Percentiles rank a stretch among this genome's conserved stretches.
phyloP scores from a whole-genome alignment of 2,888 invertebrate species.

The Cataglyphis livida region DNA sequence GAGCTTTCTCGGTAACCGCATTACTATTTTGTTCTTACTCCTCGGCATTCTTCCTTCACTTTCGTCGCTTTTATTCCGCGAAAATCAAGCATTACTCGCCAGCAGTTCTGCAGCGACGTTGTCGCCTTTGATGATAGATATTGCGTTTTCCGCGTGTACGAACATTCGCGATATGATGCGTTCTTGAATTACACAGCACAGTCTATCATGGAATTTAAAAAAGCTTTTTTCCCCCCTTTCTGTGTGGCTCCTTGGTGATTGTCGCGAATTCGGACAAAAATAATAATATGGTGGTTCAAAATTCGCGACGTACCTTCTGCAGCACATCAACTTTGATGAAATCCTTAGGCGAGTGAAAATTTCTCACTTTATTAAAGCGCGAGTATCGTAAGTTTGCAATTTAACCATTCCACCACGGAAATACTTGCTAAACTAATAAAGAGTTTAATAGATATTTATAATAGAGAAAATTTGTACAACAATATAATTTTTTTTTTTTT shows the following conservation, averaged over 20 bases:
- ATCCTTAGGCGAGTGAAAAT: not conserved
- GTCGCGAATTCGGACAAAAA: constrained; percentile 7
- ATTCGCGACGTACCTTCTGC: not conserved
- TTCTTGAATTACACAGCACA: constrained; percentile 26
- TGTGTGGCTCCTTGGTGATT: not conserved
- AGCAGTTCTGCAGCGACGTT: constrained; percentile 3
- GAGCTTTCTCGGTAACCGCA: constrained; percentile 35
- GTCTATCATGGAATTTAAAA: constrained; percentile 7
- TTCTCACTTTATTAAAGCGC: not conserved
- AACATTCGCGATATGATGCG: constrained; percentile 5
- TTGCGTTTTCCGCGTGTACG: constrained; percentile 23
- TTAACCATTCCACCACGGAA: not conserved
- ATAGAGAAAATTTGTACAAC: not conserved
- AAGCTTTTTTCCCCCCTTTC: not conserved
- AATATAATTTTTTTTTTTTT: not conserved
- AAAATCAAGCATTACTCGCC: constrained; percentile 49
- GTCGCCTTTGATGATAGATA: constrained; percentile 52
- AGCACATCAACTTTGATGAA: not conserved
- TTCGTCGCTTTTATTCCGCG: constrained; percentile 36
- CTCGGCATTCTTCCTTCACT: not conserved
- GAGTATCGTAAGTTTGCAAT: not conserved
- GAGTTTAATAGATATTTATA: not conserved
- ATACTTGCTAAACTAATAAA: not conserved
- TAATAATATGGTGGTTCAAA: not conserved
- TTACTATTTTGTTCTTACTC: constrained; percentile 39